A percentile compares a stretch with the other conserved stretches of the same genome.
Evolutionary conservation across 1,140 invertebrate genomes (phyloP).

Genomic region (Macrobrachium rosenbergii): DNA sequence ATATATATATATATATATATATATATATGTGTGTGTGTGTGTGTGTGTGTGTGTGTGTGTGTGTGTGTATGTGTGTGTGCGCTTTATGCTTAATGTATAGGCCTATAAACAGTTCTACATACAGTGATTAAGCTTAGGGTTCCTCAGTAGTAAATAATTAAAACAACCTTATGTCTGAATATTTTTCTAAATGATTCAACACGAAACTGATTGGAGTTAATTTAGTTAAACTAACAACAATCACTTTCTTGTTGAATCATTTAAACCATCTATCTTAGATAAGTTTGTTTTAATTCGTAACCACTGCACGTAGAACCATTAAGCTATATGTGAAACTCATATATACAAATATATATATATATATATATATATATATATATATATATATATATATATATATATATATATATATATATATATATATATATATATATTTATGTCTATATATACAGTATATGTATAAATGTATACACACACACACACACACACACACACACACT

Average conservation of each 20-base stretch:
- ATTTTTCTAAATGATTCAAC: no score
- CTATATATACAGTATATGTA: background rate
- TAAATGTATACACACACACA: background rate
- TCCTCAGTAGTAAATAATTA: no score
- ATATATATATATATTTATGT: background rate
- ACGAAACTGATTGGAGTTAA: no score
- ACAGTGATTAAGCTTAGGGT: no score
- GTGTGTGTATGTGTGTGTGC: background rate
- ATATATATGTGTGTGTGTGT: background rate
- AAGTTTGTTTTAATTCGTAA: no score
- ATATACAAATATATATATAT: slow-evolving; percentile 36
- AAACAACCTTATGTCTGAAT: no score
- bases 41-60: slow-evolving; percentile 1
- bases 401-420: slow-evolving; percentile 22
- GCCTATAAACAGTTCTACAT: slow-evolving; percentile 33
- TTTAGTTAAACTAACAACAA: no score
- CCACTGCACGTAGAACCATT: no score
- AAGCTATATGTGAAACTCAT: slow-evolving; percentile 39
- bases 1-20: slow-evolving; percentile 14
- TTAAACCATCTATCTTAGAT: no score
- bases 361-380: slow-evolving; percentile 21
- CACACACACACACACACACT: background rate
- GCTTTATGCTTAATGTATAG: background rate
- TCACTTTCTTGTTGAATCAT: no score
- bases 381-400: slow-evolving; percentile 27